Evolutionary conservation across 2,797 vertebrate genomes (phyloP), one percentile per base, ranked within the genome.

Genomic region (Scleropages formosus): DNA sequence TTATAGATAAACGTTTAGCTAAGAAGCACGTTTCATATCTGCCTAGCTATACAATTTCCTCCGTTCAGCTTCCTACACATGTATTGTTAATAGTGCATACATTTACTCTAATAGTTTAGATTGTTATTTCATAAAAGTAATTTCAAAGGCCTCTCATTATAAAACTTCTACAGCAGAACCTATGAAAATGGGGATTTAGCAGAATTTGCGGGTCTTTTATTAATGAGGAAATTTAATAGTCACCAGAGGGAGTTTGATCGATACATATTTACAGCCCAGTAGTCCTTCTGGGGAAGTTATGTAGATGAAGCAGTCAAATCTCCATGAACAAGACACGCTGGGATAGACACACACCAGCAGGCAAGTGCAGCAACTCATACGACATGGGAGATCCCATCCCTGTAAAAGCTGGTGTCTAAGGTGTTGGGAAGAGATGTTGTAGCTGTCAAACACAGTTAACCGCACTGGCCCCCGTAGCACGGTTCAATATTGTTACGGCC

Each of bases 381-480:
- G 18, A 9, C 11, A 47, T 27, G 24, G 69, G 47, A 46, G 68
- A 56, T 64, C 26, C 39, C 27, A 31, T 27, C 20, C 20, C 56
- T 16, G 27, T 39, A 73, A 73, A 77, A 72, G 26, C 39, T 49
- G 44, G 73, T 15, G 39, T 49, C 76, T 78, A 70, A 70, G 74
- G 74, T 77, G 77, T 59, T 74, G 75, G 60, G 72, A 74, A 65
- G 24, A 69, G 70, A 66, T 59, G 18, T 74, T 49, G 56, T 62
- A 63, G 79, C 80, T 81, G 79, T 86, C 82, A 82, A 80, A 80
- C 78, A 79, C 73, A 20, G 78, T 79, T 83, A 82, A 78, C 76
- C 67, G 64, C 70, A 62, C 24, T 70, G 73, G 59, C 72, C 80
- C 75, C 66, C 53, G 63, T 78, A 80, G 75, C 76, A 78, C 58